Evolutionary conservation across 2,888 invertebrate genomes (phyloP), one percentile per base, ranked within the genome.

Genomic region (Microctonus hyperodae): DNA sequence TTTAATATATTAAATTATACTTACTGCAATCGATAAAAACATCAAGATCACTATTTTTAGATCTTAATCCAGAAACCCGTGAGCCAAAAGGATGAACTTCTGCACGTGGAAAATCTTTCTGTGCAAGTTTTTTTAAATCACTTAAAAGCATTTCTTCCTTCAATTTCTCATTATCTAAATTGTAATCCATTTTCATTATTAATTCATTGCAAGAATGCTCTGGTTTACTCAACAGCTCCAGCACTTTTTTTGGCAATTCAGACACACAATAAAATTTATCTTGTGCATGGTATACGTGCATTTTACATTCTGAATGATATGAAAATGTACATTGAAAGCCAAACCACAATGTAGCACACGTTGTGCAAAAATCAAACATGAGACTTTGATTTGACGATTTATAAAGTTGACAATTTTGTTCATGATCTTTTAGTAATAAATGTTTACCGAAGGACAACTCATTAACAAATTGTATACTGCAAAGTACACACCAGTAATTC

Each of bases 51-150:
- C 81, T 81, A 7, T 75, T 70, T 25, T 56, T 35, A 16, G 72
- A 67, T 6, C 86, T 88, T 31, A 89, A 78, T 2, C 88, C 88
- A 25, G 86, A 86, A 1, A 87, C 80, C 50, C 89, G 85, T 0
- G 90, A 90, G 7, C 90, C 90, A 78, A 89, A 90, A n/a, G 86
- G 85, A 76, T 87, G 84, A 6, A 86, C 83, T 72, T 86, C 85
- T 0, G 75, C 76, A 3, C 65, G 25, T 2, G 75, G 72, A 70
- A 73, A 77, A n/a, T 60, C 22, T 4, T 28, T 11, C 55, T 50
- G 67, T 0, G 78, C 72, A 13, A 70, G 70, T 6, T 57, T 51
- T 68, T 75, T 71, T 56, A 83, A 66, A 44, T 73, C 73, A 25
- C 64, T 16, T 9, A 72, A 23, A 9, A 81, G 40, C 50, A 31